Base-by-base conservation (phyloP, 2,113 vertebrate species). In the Corythaixoides concolor region DNA sequence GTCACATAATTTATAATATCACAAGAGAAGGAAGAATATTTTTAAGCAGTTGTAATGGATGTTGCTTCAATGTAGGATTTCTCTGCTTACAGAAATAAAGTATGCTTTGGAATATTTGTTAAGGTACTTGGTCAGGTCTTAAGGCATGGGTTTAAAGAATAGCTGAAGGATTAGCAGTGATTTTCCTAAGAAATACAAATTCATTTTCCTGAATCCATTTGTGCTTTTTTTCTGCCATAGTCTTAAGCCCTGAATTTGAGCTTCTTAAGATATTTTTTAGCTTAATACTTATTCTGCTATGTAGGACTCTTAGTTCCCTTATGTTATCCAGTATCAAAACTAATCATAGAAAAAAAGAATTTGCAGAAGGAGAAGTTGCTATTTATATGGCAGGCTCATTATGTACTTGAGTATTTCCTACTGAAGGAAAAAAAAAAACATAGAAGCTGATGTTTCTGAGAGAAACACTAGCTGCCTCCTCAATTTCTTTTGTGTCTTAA, bases 161-260 rank as follows among this genome's bases (percentile, higher is more conserved):
- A 88, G 39, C 45, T 78, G 64, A 62, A 72, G 62, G 84, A 94
- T 93, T 89, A 92, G 23, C 16, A 82, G 35, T n/a, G 24, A 19
- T 94, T 96, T 95, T 87, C 64, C 32, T 68, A 56, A 76, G 77
- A 92, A 93, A 77, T 37, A 90, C 2, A 86, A 77, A 83, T 81
- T 74, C 22, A 24, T 93, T 95, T 86, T 77, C 60, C 37, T 69
- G 50, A 85, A 76, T 88, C 49, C n/a, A 39, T 83, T 91, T 91
- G 33, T 84, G 20, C 6, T 22, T 79, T 87, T 87, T 81, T 78
- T 47, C 49, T 73, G 8, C 45, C 85, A 14, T 26, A 89, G 26
- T 45, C 41, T 88, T 91, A 93, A 96, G 67, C 35, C 49, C 37
- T 73, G 39, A 85, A 83, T 69, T 43, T 90, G 78, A 90, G 63